Evolutionary conservation across 2,888 invertebrate genomes (phyloP), one percentile per base, ranked within the genome.

Genomic region (Atrina japonica): DNA sequence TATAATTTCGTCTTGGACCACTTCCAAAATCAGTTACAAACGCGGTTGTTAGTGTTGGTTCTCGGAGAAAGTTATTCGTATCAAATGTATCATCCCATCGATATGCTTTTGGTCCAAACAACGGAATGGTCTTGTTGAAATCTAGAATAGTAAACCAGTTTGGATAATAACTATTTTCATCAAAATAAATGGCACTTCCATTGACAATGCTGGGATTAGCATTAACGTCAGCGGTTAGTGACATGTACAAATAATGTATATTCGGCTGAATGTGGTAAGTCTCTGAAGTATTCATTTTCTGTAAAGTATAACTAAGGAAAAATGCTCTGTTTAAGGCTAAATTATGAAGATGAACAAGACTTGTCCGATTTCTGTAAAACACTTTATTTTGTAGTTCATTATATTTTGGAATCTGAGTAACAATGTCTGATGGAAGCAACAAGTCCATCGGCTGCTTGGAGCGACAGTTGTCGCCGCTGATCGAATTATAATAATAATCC

Each of bases 241-340:
- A 97, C 29, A 98, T 91, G 88, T 97, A 97, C 88, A 97, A 97
- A 88, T 98, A 98, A 96, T 98, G 96, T 95, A 98, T 96, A 66
- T 97, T 98, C 0, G 98, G 98, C 91, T 98, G 97, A 0, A 96
- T 96, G 85, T 96, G 96, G 88, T 90, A 97, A 16, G 65, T 41
- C 2, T 58, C 49, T 11, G 75, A 56, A 5, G 81, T 72, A 64
- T 85, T 87, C 75, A 84, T 72, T 60, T 74, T 78, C 69, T 83
- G 84, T 7, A 81, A 76, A 55, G 83, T 73, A 59, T 81, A 87
- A 75, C 81, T 85, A 59, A 67, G 82, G 91, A 96, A 98, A 91
- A 97, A 98, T 1, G 97, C 96, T 82, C 98, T 92, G 89, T 95
- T 97, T 89, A 98, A 92, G 16, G 98, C 98, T 94, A 97, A 95